Percentiles rank a stretch among this genome's conserved stretches.
phyloP scores from a whole-genome alignment of 1,140 invertebrate species.

The Telenomus remus region DNA sequence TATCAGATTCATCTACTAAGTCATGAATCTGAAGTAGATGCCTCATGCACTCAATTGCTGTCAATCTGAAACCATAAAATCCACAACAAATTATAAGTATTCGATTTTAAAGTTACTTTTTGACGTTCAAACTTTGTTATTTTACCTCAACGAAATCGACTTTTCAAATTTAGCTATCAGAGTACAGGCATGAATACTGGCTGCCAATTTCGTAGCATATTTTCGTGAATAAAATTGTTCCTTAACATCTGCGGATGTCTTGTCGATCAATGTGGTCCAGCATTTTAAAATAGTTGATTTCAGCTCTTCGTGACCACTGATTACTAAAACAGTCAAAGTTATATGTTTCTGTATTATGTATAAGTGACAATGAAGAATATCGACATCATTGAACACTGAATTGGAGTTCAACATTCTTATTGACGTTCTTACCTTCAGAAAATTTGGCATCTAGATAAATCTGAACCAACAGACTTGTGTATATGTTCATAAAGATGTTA shows the following conservation, averaged over 20 bases:
- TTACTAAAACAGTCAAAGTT: constrained; percentile 67
- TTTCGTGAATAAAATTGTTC: constrained; percentile 74
- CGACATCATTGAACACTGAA: too few species aligned
- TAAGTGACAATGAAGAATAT: too few species aligned
- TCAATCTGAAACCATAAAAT: constrained; percentile 69
- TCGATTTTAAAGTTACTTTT: too few species aligned
- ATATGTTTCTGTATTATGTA: too few species aligned
- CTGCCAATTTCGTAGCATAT: constrained; percentile 76
- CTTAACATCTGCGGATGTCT: constrained; percentile 71
- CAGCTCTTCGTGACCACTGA: constrained; percentile 77
- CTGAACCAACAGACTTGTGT: constrained; percentile 71
- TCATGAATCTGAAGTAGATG: constrained; percentile 77
- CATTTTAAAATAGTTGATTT: constrained; percentile 77
- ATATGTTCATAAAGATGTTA: constrained; percentile 74
- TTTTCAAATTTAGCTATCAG: constrained; percentile 79
- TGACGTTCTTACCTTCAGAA: constrained; percentile 74
- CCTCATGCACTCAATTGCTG: constrained; percentile 78
- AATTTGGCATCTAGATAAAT: constrained; percentile 74
- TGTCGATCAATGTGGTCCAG: constrained; percentile 74
- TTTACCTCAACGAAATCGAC: constrained; percentile 76
- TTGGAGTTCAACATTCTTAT: too few species aligned
- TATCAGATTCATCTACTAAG: constrained; percentile 67
- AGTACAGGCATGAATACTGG: constrained; percentile 77
- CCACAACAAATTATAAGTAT: too few species aligned
- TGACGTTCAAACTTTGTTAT: background rate